Evolutionary conservation across 2,888 invertebrate species (phyloP).

Genomic region (Torymus aiolomorphi): DNA sequence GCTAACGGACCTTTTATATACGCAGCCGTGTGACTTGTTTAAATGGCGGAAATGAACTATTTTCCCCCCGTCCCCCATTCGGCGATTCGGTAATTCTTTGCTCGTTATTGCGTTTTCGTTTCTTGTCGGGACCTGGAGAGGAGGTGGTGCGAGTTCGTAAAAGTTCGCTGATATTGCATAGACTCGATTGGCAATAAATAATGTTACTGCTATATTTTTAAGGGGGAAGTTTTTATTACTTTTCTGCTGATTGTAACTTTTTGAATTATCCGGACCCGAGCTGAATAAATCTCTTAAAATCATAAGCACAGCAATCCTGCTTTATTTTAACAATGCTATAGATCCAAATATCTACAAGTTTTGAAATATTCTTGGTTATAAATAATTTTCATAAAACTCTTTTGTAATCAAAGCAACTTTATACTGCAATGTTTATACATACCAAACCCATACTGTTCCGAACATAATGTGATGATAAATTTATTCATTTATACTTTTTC

Average conservation of each 20-base stretch:
- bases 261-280: background rate
- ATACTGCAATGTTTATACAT: too few relatives aligned
- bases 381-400: too few relatives aligned
- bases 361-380: too few relatives aligned
- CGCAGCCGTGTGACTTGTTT: constrained; percentile 21
- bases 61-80: background rate
- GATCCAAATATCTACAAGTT: too few relatives aligned
- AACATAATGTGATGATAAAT: too few relatives aligned
- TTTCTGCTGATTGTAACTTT: constrained; percentile 5
- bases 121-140: background rate
- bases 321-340: too few relatives aligned
- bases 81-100: constrained; percentile 3
- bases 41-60: constrained; percentile 43
- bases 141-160: background rate
- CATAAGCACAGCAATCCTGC: background rate
- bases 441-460: too few relatives aligned
- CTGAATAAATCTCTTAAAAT: constrained; percentile 6
- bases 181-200: constrained; percentile 38
- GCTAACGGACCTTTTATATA: constrained; percentile 7
- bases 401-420: too few relatives aligned
- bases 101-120: constrained; percentile 46
- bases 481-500: too few relatives aligned
- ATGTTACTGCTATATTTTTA: constrained; percentile 22
- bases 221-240: constrained; percentile 33
- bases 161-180: constrained; percentile 31